A percentile compares a stretch with the other conserved stretches of the same genome.
These are phyloP conservation scores for Monopis laevigella DNA, from an alignment of 2,888 invertebrate genomes.

Conservation along the genomic window DNA sequence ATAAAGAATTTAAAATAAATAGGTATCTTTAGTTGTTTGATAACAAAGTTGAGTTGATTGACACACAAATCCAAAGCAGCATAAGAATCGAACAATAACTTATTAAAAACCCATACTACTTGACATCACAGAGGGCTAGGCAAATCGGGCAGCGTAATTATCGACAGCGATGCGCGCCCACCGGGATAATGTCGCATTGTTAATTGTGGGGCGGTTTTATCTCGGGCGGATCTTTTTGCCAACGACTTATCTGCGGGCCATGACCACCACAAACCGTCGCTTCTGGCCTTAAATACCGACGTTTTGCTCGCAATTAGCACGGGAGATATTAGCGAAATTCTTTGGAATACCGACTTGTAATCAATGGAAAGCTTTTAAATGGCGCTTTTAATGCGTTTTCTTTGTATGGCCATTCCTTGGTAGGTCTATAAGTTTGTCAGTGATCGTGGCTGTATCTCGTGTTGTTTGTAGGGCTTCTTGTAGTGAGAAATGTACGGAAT, in stretches of 20 bases:
- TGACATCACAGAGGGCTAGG: background rate
- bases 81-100: background rate
- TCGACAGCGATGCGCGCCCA: conserved; percentile 22
- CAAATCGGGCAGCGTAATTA: conserved; percentile 39
- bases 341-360: conserved; percentile 38
- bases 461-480: too few relatives aligned
- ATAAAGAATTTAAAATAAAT: too few relatives aligned
- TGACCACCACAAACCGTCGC: conserved; percentile 4
- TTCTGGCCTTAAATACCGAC: conserved; percentile 17
- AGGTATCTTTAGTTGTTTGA: too few relatives aligned
- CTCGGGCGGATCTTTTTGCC: conserved; percentile 60
- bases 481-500: too few relatives aligned
- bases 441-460: too few relatives aligned
- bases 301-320: conserved; percentile 39
- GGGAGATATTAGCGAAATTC: conserved; percentile 27
- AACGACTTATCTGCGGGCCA: conserved; percentile 5
- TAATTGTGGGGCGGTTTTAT: conserved; percentile 56
- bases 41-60: background rate
- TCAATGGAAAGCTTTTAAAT: conserved; percentile 19
- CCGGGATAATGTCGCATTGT: conserved; percentile 66
- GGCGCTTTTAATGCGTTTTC: conserved; percentile 9
- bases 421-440: conserved; percentile 8
- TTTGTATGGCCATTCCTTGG: conserved; percentile 2
- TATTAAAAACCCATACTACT: too few relatives aligned
- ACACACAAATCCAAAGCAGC: background rate